Evolutionary conservation across 2,113 vertebrate genomes (phyloP).

Genomic region (Pseudonaja textilis): DNA sequence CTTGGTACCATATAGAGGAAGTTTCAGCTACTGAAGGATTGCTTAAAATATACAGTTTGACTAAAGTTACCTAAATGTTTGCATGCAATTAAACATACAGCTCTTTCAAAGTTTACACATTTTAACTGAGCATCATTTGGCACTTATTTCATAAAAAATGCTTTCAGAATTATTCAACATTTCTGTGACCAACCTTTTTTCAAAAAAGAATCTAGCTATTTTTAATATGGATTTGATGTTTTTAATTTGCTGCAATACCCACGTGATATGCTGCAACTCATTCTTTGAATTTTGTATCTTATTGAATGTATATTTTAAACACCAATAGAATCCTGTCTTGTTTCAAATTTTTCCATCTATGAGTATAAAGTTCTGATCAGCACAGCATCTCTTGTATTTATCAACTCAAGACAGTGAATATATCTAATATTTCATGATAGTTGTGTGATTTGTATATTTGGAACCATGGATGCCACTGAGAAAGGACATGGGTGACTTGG

Average conservation of each 20-base stretch:
- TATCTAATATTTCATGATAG: neutral
- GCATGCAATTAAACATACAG: neutral
- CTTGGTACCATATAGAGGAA: neutral
- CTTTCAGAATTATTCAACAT: conserved; percentile 1
- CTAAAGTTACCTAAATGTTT: neutral
- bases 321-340: conserved; percentile 42
- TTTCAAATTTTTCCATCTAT: conserved; percentile 48
- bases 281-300: conserved; percentile 15
- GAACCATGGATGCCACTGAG: neutral
- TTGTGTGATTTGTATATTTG: neutral
- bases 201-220: neutral
- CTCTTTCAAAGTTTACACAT: neutral
- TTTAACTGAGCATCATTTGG: neutral
- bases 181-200: neutral
- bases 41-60: neutral
- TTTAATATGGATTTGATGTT: neutral
- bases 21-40: neutral
- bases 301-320: conserved; percentile 25
- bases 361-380: conserved; percentile 46
- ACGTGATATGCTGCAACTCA: neutral
- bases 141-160: neutral
- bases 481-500: neutral
- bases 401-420: neutral
- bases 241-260: neutral
- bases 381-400: conserved; percentile 5